A percentile compares a stretch with the other conserved stretches of the same genome.
phyloP scores from a whole-genome alignment of 1,140 invertebrate species.

The Mizuhopecten yessoensis region DNA sequence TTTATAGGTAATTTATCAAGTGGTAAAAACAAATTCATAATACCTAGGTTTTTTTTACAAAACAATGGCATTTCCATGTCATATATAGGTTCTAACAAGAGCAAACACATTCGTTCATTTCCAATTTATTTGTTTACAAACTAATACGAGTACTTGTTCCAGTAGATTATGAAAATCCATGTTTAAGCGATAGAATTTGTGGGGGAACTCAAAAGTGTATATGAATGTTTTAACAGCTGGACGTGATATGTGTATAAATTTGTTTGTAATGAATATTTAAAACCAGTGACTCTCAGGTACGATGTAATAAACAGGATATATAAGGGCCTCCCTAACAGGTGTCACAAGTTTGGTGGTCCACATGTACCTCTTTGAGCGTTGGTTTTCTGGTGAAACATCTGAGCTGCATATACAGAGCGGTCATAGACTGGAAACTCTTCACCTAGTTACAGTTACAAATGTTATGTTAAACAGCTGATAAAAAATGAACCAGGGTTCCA shows the following conservation, averaged over 20 bases:
- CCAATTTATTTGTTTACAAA: too few species aligned
- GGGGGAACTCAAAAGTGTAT: too few species aligned
- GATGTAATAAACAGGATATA: not conserved
- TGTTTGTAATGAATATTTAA: not conserved
- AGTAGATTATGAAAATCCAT: too few species aligned
- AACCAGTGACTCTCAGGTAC: not conserved
- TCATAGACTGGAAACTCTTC: conserved; percentile 65
- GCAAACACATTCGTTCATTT: too few species aligned
- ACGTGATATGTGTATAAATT: not conserved
- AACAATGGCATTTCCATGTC: too few species aligned
- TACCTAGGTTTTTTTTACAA: too few species aligned
- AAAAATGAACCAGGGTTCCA: not conserved
- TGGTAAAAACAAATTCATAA: too few species aligned
- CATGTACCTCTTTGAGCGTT: conserved; percentile 62
- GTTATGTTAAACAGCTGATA: conserved; percentile 46
- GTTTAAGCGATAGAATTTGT: too few species aligned
- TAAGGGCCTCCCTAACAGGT: conserved; percentile 9
- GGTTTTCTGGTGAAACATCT: conserved; percentile 59
- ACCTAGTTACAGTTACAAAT: conserved; percentile 57
- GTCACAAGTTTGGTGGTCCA: not conserved
- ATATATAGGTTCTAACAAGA: too few species aligned
- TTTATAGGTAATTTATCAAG: too few species aligned
- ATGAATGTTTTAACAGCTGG: not conserved
- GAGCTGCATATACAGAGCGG: conserved; percentile 60
- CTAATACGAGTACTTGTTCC: too few species aligned